Evolutionary conservation across 2,113 vertebrate species (phyloP).

Genomic region (Actenoides lindsayi): DNA sequence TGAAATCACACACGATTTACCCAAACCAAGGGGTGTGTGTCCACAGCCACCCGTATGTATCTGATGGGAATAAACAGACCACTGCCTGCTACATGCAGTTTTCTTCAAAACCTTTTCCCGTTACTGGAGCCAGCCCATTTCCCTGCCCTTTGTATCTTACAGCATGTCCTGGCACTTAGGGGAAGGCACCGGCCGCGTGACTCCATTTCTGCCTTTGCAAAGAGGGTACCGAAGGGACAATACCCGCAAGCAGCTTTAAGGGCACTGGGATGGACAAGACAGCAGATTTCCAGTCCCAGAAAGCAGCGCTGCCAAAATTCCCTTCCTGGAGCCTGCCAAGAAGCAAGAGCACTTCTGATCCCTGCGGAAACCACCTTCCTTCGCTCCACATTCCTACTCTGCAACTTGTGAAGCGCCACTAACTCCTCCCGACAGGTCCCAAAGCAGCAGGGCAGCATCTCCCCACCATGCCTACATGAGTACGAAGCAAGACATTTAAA

Average conservation of each 20-base stretch:
- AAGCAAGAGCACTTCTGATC: background rate
- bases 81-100: fast-evolving
- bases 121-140: background rate
- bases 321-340: background rate
- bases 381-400: background rate
- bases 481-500: background rate
- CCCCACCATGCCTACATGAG: background rate
- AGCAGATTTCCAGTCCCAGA: background rate
- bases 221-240: background rate
- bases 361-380: background rate
- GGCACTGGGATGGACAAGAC: background rate
- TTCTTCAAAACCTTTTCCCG: background rate
- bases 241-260: background rate
- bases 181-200: background rate
- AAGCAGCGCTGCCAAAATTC: background rate
- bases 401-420: background rate
- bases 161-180: background rate
- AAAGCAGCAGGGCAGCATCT: background rate
- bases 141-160: background rate
- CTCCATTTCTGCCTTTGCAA: background rate
- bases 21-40: background rate
- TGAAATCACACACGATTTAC: background rate
- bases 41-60: background rate
- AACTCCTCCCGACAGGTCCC: background rate
- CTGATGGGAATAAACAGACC: background rate